Evolutionary conservation across 2,113 vertebrate genomes (phyloP).

Genomic region (Campylorhamphus procurvoides): DNA sequence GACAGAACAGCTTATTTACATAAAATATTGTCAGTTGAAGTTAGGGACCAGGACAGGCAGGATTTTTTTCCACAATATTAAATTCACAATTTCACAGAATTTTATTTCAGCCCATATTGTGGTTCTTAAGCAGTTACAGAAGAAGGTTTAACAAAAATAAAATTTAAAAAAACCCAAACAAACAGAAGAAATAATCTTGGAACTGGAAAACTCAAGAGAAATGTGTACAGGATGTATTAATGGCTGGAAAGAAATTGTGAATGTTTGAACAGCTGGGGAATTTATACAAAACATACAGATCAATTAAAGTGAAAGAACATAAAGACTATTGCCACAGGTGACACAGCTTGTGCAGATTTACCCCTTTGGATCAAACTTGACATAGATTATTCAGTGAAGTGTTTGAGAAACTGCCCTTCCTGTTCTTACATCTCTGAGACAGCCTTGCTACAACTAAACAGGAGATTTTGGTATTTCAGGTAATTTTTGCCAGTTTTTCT

Average conservation of each 20-base stretch:
- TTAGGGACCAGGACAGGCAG: neutral
- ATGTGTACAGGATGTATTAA: neutral
- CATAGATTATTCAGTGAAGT: neutral
- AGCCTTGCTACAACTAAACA: neutral
- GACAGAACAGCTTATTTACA: neutral
- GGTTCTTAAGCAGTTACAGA: neutral
- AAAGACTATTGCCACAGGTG: neutral
- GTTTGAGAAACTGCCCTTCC: neutral
- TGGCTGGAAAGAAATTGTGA: neutral
- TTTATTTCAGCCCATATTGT: neutral
- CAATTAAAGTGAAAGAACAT: neutral
- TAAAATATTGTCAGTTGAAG: neutral
- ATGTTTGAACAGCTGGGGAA: neutral
- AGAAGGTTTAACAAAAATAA: neutral
- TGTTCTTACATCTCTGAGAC: neutral
- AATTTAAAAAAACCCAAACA: neutral
- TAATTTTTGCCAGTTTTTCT: neutral
- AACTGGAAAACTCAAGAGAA: neutral
- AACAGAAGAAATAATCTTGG: neutral
- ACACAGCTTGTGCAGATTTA: neutral
- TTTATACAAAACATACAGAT: neutral
- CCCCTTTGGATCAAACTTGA: neutral
- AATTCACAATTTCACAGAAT: neutral
- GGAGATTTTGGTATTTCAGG: neutral
- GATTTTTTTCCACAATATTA: neutral